Conservation (phyloP, 2,888 invertebrate species). For the Sarcophaga variegata region DNA sequence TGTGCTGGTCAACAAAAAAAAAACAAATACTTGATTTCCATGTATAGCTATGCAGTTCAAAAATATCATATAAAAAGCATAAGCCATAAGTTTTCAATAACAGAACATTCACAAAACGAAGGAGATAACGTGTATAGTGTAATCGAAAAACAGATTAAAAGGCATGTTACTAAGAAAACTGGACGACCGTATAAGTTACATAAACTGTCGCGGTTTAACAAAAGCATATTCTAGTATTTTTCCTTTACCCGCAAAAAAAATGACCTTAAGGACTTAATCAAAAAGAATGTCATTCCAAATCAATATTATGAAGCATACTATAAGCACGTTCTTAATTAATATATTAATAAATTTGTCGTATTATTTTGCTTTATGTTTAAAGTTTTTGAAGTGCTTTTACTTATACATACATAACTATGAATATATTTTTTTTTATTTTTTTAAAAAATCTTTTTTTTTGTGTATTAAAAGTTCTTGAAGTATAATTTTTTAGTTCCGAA, state of each 20-base stretch:
- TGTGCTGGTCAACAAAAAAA: conserved; percentile 72
- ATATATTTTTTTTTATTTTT: too few relatives aligned
- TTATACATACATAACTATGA: too few relatives aligned
- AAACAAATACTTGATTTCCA: conserved; percentile 41
- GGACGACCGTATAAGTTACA: conserved; percentile 64
- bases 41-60: conserved; percentile 52
- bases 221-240: too few relatives aligned
- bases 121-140: conserved; percentile 76
- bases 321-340: conserved; percentile 37
- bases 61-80: conserved; percentile 69
- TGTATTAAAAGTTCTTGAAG: conserved; percentile 14
- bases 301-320: conserved; percentile 30
- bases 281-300: conserved; percentile 24
- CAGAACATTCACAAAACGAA: conserved; percentile 77
- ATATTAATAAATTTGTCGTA: conserved; percentile 24
- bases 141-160: conserved; percentile 75
- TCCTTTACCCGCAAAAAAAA: conserved; percentile 16
- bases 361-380: conserved; percentile 35
- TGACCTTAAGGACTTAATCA: conserved; percentile 22
- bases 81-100: conserved; percentile 74
- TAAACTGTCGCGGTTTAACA: conserved; percentile 43
- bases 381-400: conserved; percentile 6
- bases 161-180: conserved; percentile 72
- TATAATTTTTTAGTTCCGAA: conserved; percentile 33
- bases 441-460: neutral